Evolutionary conservation across 2,888 invertebrate genomes (phyloP), one percentile per base, ranked within the genome.

Genomic region (Eurytoma californica): DNA sequence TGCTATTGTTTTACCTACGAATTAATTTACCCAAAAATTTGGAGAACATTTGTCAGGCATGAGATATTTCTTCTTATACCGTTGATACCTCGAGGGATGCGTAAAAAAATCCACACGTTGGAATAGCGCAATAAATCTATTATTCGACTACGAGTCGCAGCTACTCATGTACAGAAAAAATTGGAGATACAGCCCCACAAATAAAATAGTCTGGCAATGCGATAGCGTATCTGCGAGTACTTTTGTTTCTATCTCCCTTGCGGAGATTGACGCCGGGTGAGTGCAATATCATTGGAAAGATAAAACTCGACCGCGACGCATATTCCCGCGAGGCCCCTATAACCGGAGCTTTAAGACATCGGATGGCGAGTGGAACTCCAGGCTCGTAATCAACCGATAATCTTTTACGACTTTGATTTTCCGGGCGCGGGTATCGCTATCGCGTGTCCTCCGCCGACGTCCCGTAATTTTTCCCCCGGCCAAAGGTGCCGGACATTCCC

Each of bases 281-380:
- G 73, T 39, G 39, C 73, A 68, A 63, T 78, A 68, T 78, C 68
- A 68, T 73, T 73, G 73, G 57, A 24, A 51, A 69, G 69, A 79
- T 69, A 79, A 79, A 79, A 79, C 57, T 74, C 55, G 72, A 1
- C 39, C 49, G 61, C 61, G 68, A 16, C 65, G 76, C 3, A 24
- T 24, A 55, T 28, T 72, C 77, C 58, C 66, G 18, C 14, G 72
- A 53, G 72, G 72, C 18, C 24, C 58, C 49, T 49, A 24, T 61
- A 9, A 9, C 39, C 39, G 49, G 13, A 66, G 74, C 58, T 67
- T 28, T 24, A 39, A 39, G 39, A 39, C 39, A 9, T 9, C 39
- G 39, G 39, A 0, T 9, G 39, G 7, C 39, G 39, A 3, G 5
- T 7, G 39, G 5, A 39, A 7, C 39, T 39, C 39, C 67, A 28